phyloP scores from a whole-genome alignment of 2,797 vertebrate genomes.

The Pogonophryne albipinna region DNA sequence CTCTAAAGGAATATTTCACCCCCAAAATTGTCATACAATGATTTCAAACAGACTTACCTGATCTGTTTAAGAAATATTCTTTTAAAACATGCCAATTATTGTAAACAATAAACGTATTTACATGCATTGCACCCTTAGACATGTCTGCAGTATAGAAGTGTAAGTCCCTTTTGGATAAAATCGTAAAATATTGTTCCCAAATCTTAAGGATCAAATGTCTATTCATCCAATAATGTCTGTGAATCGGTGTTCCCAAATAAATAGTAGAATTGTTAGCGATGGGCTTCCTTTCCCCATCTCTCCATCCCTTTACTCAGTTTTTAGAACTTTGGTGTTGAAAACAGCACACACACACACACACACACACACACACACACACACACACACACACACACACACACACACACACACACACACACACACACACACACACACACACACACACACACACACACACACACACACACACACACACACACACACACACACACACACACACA shows the following conservation, averaged over 20 bases:
- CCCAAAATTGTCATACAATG: no score
- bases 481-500: conserved; percentile 32
- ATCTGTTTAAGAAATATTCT: no score
- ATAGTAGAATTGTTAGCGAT: conserved; percentile 56
- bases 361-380: conserved; percentile 37
- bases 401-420: conserved; percentile 36
- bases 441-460: conserved; percentile 36
- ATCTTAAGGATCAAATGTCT: conserved; percentile 15
- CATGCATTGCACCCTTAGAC: no score
- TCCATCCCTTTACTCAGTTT: conserved; percentile 70
- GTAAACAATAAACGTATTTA: no score
- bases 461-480: conserved; percentile 33
- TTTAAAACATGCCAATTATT: no score
- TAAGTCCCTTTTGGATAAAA: no score
- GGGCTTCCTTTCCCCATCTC: conserved; percentile 54
- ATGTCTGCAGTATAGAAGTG: not conserved
- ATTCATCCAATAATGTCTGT: not conserved
- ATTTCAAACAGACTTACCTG: no score
- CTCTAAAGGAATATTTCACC: no score
- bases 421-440: conserved; percentile 37
- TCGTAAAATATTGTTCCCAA: not conserved
- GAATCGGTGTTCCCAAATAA: conserved; percentile 22
- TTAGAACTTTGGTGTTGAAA: conserved; percentile 75
- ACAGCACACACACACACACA: conserved; percentile 41
- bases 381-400: conserved; percentile 34